These are phyloP conservation scores for Dendrocincla tyrannina DNA, from an alignment of 2,797 vertebrate genomes.

Conservation along the genomic window DNA sequence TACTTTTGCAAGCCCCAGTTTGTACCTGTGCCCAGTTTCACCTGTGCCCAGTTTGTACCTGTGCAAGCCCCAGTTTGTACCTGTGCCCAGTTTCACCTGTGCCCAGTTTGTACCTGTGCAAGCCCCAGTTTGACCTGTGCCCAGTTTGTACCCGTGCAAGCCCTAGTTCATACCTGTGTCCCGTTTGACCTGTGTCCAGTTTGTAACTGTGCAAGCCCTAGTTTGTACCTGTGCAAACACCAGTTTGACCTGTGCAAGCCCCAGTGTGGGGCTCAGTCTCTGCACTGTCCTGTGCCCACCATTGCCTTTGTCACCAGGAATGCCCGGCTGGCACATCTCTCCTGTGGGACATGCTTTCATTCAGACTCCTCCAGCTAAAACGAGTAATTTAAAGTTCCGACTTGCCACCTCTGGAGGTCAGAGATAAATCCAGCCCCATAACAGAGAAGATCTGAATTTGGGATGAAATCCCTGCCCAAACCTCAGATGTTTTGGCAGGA, in stretches of 20 bases:
- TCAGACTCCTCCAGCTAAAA: not conserved
- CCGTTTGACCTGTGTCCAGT: not conserved
- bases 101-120: no score
- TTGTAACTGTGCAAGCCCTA: not conserved
- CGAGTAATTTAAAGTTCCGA: not conserved
- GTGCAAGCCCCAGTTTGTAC: no score
- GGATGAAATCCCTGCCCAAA: fast-evolving
- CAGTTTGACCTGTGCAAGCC: not conserved
- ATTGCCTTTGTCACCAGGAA: not conserved
- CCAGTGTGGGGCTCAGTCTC: not conserved
- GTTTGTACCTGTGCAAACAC: not conserved
- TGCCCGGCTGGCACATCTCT: not conserved
- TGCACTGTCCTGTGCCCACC: not conserved
- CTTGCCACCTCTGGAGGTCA: not conserved
- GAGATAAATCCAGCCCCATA: not conserved
- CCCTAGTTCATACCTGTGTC: not conserved
- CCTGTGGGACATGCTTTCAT: not conserved
- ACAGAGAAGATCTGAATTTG: not conserved
- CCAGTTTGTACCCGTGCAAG: no score
- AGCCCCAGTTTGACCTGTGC: no score
- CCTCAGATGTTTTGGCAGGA: not conserved
- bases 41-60: no score
- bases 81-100: no score
- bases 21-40: no score
- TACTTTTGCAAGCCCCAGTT: no score